These are phyloP conservation scores for Calyptomena viridis DNA, from an alignment of 2,113 vertebrate genomes.

Conservation along the genomic window DNA sequence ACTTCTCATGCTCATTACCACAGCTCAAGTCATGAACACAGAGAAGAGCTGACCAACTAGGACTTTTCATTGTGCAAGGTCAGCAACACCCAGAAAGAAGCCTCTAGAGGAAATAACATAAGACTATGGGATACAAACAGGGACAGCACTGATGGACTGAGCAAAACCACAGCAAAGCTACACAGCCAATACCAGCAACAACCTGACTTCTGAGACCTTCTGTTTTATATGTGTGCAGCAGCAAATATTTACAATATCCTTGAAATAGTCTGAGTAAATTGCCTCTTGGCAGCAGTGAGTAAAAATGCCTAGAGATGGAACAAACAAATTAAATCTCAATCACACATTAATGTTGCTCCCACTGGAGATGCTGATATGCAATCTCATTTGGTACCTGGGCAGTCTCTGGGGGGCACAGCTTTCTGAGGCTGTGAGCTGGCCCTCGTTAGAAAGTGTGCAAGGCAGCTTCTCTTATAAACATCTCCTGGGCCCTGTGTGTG, in stretches of 20 bases:
- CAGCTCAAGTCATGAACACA: neutral
- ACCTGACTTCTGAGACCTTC: conserved; percentile 9
- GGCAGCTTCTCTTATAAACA: neutral
- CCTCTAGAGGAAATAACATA: neutral
- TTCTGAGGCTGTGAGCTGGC: neutral
- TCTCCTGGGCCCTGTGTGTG: neutral
- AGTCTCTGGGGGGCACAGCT: neutral
- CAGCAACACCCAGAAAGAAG: neutral
- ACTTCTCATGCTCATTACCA: neutral
- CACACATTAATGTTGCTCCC: neutral
- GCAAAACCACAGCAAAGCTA: neutral
- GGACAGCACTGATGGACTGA: neutral
- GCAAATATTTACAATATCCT: conserved; percentile 61
- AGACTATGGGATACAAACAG: neutral
- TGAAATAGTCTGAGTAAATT: conserved; percentile 35
- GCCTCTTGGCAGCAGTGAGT: conserved; percentile 15
- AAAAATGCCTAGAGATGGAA: conserved; percentile 8
- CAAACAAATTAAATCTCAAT: conserved; percentile 33
- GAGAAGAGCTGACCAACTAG: neutral
- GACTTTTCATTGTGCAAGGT: neutral
- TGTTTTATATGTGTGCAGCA: conserved; percentile 1
- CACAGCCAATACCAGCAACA: neutral
- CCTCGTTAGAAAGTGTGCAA: fast-evolving
- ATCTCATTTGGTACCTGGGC: neutral
- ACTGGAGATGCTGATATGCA: neutral